Base-by-base conservation (phyloP, 1,140 invertebrate species). In the Cotesia glomerata region DNA sequence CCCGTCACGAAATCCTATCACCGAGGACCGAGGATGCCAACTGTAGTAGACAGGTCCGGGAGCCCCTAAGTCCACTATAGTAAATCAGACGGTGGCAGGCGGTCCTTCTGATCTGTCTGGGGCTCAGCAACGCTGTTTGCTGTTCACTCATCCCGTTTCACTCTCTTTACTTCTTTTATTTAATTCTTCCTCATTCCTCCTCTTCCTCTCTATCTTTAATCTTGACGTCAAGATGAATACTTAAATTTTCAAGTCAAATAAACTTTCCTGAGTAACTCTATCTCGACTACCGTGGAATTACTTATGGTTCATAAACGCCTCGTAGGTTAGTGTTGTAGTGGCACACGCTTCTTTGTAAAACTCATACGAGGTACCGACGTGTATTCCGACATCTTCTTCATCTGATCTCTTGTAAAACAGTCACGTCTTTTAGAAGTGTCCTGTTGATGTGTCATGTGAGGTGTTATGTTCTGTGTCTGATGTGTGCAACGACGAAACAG, bases 61-160 rank as follows among this genome's bases (percentile, higher is more conserved):
- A 75, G 58, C 68, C 45, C 52, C 26, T 77, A 73, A 76, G 80
- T 81, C 80, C 77, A 80, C 84, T 80, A 82, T 83, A 85, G 82
- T 86, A 87, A 87, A 87, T 86, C 85, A 87, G 85, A 81, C 81
- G 81, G 80, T 86, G 81, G 81, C 85, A 84, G 84, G 84, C 85
- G 85, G 84, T 87, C 84, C 83, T 85, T 86, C 83, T 86, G 84
- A 87, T 87, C 85, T 84, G 80, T 80, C 76, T 80, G 77, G 75
- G 72, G 61, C 68, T 68, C 77, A 69, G 67, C 73, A 73, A 64
- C 74, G 56, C 62, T 36, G 8, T 52, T 11, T 18, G 45, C 54
- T 26, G 13, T 58, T 26, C 26, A 26, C 26, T 26, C 26, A 35
- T 36, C 64, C 39, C 13, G 69, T 71, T 34, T 70, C 69, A n/a